phyloP scores from a whole-genome alignment of 1,140 invertebrate species.

The Belonocnema kinseyi region DNA sequence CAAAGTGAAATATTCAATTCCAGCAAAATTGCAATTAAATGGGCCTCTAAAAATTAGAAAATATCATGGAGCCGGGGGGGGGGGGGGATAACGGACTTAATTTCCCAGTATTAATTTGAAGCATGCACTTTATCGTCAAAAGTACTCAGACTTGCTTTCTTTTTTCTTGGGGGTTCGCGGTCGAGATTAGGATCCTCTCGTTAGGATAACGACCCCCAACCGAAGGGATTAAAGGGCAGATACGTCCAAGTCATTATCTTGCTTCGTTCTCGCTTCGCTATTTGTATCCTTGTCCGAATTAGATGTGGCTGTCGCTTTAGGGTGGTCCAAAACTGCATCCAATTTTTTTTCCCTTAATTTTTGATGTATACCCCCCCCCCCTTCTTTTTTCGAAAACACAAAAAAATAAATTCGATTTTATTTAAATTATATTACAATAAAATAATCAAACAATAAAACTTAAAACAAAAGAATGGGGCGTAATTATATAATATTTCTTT shows the following conservation, averaged over 20 bases:
- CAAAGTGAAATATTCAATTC: background rate
- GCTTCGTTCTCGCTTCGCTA: background rate
- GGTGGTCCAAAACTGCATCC: background rate
- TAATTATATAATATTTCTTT: no score
- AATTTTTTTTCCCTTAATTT: no score
- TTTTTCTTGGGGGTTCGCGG: background rate
- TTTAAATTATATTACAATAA: no score
- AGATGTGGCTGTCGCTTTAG: background rate
- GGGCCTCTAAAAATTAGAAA: background rate
- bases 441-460: no score
- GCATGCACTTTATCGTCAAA: conserved; percentile 4
- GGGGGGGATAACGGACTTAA: background rate
- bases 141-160: background rate
- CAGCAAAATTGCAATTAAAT: background rate
- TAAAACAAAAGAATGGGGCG: no score
- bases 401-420: no score
- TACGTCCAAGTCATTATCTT: conserved; percentile 35
- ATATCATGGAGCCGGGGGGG: background rate
- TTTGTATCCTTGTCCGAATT: conserved; percentile 28
- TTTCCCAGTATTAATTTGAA: background rate
- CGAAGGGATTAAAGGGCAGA: conserved; percentile 34
- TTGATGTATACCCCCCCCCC: no score
- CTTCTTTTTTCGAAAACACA: no score
- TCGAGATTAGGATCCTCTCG: conserved; percentile 10
- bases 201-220: conserved; percentile 10